A percentile compares a stretch with the other conserved stretches of the same genome.
Conservation (phyloP, 1,140 invertebrate species). For the Lasioglossum albipes region DNA sequence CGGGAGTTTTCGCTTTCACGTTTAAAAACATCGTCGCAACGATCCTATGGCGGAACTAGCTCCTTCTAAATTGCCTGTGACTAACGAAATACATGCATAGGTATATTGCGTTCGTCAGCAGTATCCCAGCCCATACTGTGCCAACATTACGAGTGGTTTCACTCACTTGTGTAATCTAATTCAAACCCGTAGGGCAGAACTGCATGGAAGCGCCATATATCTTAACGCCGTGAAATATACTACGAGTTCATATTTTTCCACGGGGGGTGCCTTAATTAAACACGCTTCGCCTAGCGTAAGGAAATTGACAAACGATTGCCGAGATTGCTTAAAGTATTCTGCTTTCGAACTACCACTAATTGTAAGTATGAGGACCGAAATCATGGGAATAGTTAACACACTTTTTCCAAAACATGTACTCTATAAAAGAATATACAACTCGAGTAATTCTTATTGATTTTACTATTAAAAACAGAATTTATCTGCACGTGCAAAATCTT, state of each 20-base stretch:
- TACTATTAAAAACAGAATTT: too few species aligned
- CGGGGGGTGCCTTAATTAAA: constrained; percentile 5
- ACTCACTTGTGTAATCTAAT: constrained; percentile 18
- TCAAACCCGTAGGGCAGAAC: constrained; percentile 3
- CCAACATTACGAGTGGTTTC: constrained; percentile 13
- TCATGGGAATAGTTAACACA: too few species aligned
- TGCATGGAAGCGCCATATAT: constrained; percentile 4
- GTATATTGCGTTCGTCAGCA: constrained; percentile 11
- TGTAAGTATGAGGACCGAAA: too few species aligned
- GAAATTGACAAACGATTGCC: background rate
- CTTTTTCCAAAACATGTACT: too few species aligned
- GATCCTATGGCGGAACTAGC: background rate
- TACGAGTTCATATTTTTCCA: constrained; percentile 1
- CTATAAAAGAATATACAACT: too few species aligned
- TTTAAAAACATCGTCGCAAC: background rate
- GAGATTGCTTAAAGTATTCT: too few species aligned
- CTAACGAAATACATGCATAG: background rate
- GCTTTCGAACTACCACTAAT: too few species aligned
- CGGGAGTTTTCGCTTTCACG: background rate
- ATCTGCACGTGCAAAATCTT: too few species aligned
- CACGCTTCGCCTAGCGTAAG: background rate
- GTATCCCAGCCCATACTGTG: background rate
- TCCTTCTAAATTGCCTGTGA: background rate
- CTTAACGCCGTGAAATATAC: background rate
- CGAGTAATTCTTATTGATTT: too few species aligned